Evolutionary conservation across 2,797 vertebrate genomes (phyloP).

Genomic region (Coluber constrictor): DNA sequence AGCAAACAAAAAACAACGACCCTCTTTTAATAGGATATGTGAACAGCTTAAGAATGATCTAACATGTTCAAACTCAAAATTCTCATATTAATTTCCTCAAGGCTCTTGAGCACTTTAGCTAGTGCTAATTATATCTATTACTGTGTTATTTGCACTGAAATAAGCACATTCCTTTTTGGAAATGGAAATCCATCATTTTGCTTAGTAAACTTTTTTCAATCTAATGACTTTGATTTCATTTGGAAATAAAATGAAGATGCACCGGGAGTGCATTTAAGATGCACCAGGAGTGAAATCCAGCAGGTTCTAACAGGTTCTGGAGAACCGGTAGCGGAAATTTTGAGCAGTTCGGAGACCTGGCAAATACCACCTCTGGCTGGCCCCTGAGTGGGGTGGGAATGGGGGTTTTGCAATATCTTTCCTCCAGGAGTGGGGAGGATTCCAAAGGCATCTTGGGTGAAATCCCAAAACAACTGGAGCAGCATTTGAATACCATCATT

Average conservation of each 20-base stretch:
- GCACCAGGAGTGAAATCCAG: too few species aligned
- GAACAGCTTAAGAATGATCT: constrained; percentile 72
- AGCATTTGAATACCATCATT: too few species aligned
- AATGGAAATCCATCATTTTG: constrained; percentile 71
- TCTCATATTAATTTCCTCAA: constrained; percentile 76
- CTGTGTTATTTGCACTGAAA: constrained; percentile 76
- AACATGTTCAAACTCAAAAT: constrained; percentile 69
- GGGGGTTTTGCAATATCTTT: too few species aligned
- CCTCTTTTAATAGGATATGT: constrained; percentile 71
- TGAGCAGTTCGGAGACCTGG: too few species aligned
- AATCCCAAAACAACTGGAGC: too few species aligned
- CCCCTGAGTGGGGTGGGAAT: too few species aligned
- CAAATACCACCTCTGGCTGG: too few species aligned
- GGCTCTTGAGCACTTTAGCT: constrained; percentile 74
- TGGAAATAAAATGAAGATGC: constrained; percentile 69
- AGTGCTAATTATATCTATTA: constrained; percentile 83
- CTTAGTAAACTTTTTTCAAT: constrained; percentile 70
- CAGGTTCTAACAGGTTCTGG: too few species aligned
- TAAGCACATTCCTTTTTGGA: constrained; percentile 63
- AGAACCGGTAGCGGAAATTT: too few species aligned
- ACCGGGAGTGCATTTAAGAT: too few species aligned
- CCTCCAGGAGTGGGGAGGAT: too few species aligned
- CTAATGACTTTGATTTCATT: constrained; percentile 75
- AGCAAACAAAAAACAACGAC: constrained; percentile 42
- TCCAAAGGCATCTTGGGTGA: too few species aligned